Conservation (phyloP, 2,888 invertebrate genomes). For the Polymixis flavicincta region DNA sequence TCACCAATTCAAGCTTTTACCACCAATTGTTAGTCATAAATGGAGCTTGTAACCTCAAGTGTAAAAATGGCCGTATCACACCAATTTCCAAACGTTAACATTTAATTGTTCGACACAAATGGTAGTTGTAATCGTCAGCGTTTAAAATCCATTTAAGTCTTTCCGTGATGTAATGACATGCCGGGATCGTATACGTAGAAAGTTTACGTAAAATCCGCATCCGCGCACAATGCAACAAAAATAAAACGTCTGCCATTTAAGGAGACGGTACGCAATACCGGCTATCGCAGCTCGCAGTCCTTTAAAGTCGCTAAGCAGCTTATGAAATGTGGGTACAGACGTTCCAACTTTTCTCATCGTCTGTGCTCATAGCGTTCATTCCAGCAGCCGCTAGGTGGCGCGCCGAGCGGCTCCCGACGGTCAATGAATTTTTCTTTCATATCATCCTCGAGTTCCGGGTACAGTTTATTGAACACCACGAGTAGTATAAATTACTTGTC, state of each 20-base stretch:
- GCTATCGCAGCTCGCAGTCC: slow-evolving; percentile 81
- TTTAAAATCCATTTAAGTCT: slow-evolving; percentile 65
- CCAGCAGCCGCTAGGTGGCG: slow-evolving; percentile 46
- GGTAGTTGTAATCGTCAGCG: slow-evolving; percentile 59
- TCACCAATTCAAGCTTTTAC: slow-evolving; percentile 50
- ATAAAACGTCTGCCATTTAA: slow-evolving; percentile 81
- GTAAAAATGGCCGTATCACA: slow-evolving; percentile 64
- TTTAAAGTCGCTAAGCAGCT: slow-evolving; percentile 85
- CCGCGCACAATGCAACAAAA: slow-evolving; percentile 81
- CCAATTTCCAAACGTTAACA: slow-evolving; percentile 57
- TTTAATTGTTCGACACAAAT: slow-evolving; percentile 67
- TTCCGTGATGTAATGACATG: slow-evolving; percentile 65
- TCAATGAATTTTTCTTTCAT: slow-evolving; percentile 71
- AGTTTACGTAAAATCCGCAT: slow-evolving; percentile 78
- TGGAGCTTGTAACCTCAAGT: slow-evolving; percentile 53
- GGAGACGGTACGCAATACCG: slow-evolving; percentile 79
- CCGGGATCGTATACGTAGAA: slow-evolving; percentile 73
- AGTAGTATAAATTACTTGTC: slow-evolving; percentile 59
- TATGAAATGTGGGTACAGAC: slow-evolving; percentile 83
- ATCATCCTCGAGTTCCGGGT: slow-evolving; percentile 67
- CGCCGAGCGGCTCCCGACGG: slow-evolving; percentile 41
- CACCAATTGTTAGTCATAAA: slow-evolving; percentile 62
- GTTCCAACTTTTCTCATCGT: slow-evolving; percentile 84
- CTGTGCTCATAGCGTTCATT: slow-evolving; percentile 61
- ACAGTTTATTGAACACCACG: slow-evolving; percentile 61